Evolutionary conservation across 2,113 vertebrate species (phyloP).

Genomic region (Sceloporus undulatus): DNA sequence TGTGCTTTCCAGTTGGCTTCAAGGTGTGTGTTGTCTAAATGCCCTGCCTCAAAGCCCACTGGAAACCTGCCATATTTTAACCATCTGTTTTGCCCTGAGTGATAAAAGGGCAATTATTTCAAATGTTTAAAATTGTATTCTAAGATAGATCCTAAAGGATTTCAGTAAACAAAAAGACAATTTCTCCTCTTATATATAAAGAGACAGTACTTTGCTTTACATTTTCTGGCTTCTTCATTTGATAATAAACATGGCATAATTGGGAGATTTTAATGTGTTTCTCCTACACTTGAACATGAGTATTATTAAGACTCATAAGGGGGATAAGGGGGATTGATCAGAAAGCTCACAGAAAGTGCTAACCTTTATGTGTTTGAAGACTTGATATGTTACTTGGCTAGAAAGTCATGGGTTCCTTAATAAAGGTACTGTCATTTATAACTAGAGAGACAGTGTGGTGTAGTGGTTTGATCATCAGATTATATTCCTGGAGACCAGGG

Average conservation of each 20-base stretch:
- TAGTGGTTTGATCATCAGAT: too few relatives aligned
- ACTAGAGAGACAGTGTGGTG: too few relatives aligned
- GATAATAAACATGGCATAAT: neutral
- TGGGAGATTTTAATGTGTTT: neutral
- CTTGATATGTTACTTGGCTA: neutral
- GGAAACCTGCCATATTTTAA: too few relatives aligned
- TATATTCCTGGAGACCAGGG: too few relatives aligned
- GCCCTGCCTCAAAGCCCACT: too few relatives aligned
- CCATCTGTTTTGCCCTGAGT: too few relatives aligned
- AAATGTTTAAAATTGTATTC: constrained; percentile 23
- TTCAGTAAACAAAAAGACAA: constrained; percentile 18
- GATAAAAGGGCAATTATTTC: too few relatives aligned
- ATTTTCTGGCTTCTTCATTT: constrained; percentile 29
- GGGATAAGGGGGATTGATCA: neutral
- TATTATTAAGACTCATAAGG: neutral
- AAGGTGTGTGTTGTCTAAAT: too few relatives aligned
- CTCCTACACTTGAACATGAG: neutral
- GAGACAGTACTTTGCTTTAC: constrained; percentile 33
- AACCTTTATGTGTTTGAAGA: neutral
- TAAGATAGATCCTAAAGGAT: constrained; percentile 41
- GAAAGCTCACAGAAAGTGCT: neutral
- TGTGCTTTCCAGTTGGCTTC: too few relatives aligned
- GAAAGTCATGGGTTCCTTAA: neutral
- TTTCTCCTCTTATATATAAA: neutral
- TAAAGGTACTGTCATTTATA: neutral